These are phyloP conservation scores for Hemaris fuciformis DNA, from an alignment of 2,888 invertebrate genomes.

Conservation along the genomic window DNA sequence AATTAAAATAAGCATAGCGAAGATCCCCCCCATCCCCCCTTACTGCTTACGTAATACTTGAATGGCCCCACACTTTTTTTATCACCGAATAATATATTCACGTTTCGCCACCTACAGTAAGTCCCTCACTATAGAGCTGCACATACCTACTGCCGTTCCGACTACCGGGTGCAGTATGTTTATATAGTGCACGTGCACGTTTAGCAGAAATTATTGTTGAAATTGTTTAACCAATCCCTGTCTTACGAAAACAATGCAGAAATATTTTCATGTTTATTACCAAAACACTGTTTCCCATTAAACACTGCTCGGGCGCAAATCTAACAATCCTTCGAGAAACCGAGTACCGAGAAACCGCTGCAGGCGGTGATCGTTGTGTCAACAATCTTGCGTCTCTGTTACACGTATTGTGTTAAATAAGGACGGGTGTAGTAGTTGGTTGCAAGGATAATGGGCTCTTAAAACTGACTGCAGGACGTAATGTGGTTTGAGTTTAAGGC, in stretches of 20 bases:
- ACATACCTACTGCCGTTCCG: too few species aligned
- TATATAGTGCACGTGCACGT: not conserved
- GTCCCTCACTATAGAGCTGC: too few species aligned
- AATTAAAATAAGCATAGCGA: too few species aligned
- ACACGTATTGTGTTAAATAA: not conserved
- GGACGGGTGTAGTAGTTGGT: not conserved
- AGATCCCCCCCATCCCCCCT: too few species aligned
- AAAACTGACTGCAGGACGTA: slow-evolving; percentile 3
- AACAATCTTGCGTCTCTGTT: not conserved
- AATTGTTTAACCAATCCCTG: not conserved
- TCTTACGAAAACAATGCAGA: not conserved
- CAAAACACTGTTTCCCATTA: not conserved
- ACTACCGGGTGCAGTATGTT: too few species aligned
- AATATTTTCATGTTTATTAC: not conserved
- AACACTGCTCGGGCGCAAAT: not conserved
- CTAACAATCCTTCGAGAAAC: not conserved
- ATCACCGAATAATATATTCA: too few species aligned
- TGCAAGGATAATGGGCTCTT: slow-evolving; percentile 9
- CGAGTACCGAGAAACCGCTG: slow-evolving; percentile 9
- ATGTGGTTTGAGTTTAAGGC: not conserved
- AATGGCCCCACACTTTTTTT: too few species aligned
- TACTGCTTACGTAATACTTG: too few species aligned
- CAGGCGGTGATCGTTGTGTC: slow-evolving; percentile 3
- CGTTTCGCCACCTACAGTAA: too few species aligned
- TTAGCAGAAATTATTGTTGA: not conserved